Evolutionary conservation across 2,888 invertebrate genomes (phyloP).

Genomic region (Slavum lentiscoides): DNA sequence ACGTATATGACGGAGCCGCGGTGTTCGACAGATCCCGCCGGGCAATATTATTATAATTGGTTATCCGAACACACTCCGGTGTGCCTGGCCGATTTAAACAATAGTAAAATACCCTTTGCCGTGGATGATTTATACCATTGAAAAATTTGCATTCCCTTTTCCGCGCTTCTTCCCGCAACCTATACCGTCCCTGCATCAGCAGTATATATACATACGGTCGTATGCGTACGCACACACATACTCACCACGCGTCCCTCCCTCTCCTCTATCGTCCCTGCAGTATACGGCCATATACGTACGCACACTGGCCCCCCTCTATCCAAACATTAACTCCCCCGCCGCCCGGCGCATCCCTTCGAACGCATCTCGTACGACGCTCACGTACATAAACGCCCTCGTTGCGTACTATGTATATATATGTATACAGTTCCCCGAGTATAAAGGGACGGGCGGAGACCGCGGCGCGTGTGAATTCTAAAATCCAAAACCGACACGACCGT

Average conservation of each 20-base stretch:
- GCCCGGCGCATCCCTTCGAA: background rate
- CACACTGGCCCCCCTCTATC: background rate
- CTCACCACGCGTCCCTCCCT: too few species aligned
- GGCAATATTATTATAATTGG: conserved; percentile 29
- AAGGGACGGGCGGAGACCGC: conserved; percentile 19
- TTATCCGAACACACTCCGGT: conserved; percentile 11
- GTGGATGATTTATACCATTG: conserved; percentile 37
- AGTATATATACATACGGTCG: too few species aligned
- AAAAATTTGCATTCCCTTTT: conserved; percentile 48
- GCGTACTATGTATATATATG: too few species aligned
- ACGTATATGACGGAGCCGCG: too few species aligned
- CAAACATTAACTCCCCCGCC: conserved; percentile 31
- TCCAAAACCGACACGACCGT: background rate
- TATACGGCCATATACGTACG: background rate
- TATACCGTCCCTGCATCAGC: too few species aligned
- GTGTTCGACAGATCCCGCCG: too few species aligned
- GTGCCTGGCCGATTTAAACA: conserved; percentile 7
- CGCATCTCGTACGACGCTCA: conserved; percentile 38
- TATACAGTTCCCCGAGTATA: background rate
- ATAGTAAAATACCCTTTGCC: conserved; percentile 24
- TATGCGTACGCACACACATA: too few species aligned
- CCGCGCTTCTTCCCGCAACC: background rate
- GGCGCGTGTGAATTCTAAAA: conserved; percentile 23
- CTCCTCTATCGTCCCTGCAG: background rate
- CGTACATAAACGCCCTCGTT: conserved; percentile 15